A percentile compares a stretch with the other conserved stretches of the same genome.
These are phyloP conservation scores for Tichodroma muraria DNA, from an alignment of 2,113 vertebrate species.

Conservation along the genomic window DNA sequence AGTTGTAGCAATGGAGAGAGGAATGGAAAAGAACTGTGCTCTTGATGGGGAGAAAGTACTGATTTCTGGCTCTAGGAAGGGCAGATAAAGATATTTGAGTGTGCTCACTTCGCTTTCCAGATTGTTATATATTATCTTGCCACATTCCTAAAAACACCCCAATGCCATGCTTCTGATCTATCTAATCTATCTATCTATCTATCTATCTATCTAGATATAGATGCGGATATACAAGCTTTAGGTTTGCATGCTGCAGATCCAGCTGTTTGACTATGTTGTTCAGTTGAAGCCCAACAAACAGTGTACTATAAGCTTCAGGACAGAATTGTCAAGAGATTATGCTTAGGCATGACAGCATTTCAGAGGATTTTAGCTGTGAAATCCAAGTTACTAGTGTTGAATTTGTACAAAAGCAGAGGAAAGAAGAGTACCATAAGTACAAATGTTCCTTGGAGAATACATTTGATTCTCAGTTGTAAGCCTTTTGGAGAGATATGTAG, in stretches of 20 bases:
- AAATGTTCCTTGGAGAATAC: background rate
- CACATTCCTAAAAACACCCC: background rate
- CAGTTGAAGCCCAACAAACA: background rate
- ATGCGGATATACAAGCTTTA: background rate
- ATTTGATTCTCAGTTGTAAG: background rate
- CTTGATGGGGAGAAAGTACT: background rate
- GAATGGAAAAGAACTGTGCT: background rate
- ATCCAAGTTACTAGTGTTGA: background rate
- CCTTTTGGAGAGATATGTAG: background rate
- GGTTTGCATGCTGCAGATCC: background rate
- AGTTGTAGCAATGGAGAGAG: background rate
- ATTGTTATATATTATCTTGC: background rate
- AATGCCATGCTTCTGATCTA: background rate
- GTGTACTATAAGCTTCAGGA: background rate
- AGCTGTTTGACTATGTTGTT: background rate
- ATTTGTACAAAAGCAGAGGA: background rate
- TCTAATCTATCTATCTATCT: background rate
- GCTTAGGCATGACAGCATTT: background rate
- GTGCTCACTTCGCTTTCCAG: background rate
- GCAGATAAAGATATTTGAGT: background rate
- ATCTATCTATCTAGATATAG: background rate
- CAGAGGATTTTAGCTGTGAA: background rate
- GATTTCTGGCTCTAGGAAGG: background rate
- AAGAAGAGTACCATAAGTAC: background rate
- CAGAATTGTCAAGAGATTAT: background rate